Evolutionary conservation across 1,140 invertebrate species (phyloP), one percentile per base, ranked within the genome.

Genomic region (Batillaria attramentaria): DNA sequence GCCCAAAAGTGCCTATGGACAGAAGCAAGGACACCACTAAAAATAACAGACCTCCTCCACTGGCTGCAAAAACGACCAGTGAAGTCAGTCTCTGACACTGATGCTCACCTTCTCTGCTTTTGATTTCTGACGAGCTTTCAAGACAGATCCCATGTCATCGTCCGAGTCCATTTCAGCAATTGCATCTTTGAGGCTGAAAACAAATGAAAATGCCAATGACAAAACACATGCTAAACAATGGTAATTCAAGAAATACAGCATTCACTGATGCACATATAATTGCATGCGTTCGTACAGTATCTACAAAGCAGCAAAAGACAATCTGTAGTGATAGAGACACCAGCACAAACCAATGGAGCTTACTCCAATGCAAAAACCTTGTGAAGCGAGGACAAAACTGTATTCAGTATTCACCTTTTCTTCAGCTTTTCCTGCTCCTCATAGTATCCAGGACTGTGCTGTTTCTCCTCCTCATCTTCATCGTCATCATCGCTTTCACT

Each of bases 11-110:
- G n/a, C n/a, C n/a, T n/a, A n/a, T n/a, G n/a, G n/a, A n/a, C n/a
- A n/a, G n/a, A n/a, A n/a, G n/a, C n/a, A n/a, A n/a, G n/a, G n/a
- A n/a, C n/a, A n/a, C 95, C 95, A 99, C 81, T 95, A 93, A 82
- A 94, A 93, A 87, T 96, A 95, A 79, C 95, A 95, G 42, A 91
- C 92, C 74, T 95, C 94, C 88, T 95, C 94, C 78, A 93, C 57
- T 10, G 8, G 20, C 57, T 60, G 57, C 57, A 60, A 60, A 10
- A 50, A 60, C 24, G 4, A 60, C 57, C 24, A 8, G 24, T 60
- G 57, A n/a, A n/a, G n/a, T n/a, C n/a, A n/a, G n/a, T n/a, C n/a
- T n/a, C n/a, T n/a, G n/a, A n/a, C n/a, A n/a, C n/a, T n/a, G n/a
- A n/a, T n/a, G n/a, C n/a, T 60, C 84, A 92, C 87, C 84, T 93